Percentiles rank a stretch among this genome's conserved stretches.
phyloP scores from a whole-genome alignment of 2,888 invertebrate genomes.

The Tipula helvola region DNA sequence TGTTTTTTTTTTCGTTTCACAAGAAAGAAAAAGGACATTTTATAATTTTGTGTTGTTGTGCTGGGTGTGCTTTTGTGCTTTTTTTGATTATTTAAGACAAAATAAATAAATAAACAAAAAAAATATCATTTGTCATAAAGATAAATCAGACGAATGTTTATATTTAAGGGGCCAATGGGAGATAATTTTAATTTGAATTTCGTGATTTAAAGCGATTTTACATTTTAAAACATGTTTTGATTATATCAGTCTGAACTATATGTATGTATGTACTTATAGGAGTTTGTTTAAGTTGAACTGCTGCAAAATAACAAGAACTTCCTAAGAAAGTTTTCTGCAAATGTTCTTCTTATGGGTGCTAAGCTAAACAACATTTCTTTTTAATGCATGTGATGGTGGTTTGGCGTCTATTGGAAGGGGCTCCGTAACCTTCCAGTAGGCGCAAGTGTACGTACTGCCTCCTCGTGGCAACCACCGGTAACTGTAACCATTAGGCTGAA shows the following conservation, averaged over 20 bases:
- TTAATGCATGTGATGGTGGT: too few relatives aligned
- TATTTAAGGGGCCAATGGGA: background rate
- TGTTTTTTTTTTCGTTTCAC: background rate
- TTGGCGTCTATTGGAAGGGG: too few relatives aligned
- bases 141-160: background rate
- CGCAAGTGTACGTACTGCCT: too few relatives aligned
- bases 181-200: constrained; percentile 4
- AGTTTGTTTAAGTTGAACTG: too few relatives aligned
- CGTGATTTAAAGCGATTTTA: background rate
- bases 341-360: too few relatives aligned
- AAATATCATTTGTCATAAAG: background rate
- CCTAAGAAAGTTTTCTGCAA: too few relatives aligned
- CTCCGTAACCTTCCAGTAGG: too few relatives aligned
- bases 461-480: too few relatives aligned
- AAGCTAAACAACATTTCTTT: too few relatives aligned
- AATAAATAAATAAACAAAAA: background rate
- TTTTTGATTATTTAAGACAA: background rate
- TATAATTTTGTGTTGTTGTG: background rate
- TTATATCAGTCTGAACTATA: background rate
- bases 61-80: background rate
- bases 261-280: too few relatives aligned
- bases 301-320: too few relatives aligned
- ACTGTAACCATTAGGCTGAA: too few relatives aligned
- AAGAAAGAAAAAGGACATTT: background rate
- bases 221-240: background rate